phyloP scores from a whole-genome alignment of 2,113 vertebrate genomes.

The Perognathus longimembris region DNA sequence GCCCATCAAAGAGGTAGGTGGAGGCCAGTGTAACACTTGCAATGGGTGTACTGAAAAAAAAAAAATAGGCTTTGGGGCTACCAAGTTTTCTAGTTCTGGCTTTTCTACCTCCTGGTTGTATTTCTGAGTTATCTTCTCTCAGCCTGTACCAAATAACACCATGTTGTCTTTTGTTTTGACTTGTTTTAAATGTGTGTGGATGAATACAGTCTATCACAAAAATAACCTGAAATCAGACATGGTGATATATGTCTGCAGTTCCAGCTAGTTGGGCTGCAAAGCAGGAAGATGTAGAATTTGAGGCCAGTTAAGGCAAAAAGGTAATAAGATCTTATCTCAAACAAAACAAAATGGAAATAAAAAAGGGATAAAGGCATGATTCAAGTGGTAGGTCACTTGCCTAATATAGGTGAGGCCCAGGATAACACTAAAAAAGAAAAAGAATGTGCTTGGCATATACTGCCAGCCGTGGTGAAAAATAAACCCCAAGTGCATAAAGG shows the following conservation, averaged over 20 bases:
- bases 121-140: not conserved
- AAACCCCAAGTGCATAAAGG: not conserved
- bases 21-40: not conserved
- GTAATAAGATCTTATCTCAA: too few species aligned
- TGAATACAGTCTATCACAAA: not conserved
- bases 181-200: not conserved
- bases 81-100: not conserved
- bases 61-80: not conserved
- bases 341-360: too few species aligned
- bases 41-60: not conserved
- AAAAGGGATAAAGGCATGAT: too few species aligned
- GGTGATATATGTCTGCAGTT: too few species aligned
- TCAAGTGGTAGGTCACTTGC: too few species aligned
- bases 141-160: not conserved
- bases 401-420: too few species aligned
- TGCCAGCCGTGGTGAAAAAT: not conserved
- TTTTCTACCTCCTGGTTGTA: not conserved
- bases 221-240: not conserved
- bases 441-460: not conserved
- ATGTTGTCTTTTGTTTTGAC: not conserved
- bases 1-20: constrained; percentile 5
- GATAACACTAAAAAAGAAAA: too few species aligned
- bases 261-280: too few species aligned
- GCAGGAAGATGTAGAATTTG: too few species aligned
- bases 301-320: too few species aligned